Base-by-base conservation (phyloP, 1,140 invertebrate species). In the Saccostrea glomerata region DNA sequence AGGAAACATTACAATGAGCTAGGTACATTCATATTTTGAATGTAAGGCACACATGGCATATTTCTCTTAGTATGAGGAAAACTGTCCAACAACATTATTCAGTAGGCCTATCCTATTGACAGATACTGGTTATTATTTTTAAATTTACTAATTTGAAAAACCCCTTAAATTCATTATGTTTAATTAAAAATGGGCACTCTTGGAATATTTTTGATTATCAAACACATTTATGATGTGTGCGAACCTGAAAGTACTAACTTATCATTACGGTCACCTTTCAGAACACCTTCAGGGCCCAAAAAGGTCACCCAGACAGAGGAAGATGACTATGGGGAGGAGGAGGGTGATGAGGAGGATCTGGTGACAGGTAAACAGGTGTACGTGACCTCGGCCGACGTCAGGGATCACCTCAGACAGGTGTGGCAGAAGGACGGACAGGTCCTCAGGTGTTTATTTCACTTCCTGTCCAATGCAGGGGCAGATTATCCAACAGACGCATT, bases 401-500 rank as follows among this genome's bases (percentile, higher is more conserved):
- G 96, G 91, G 95, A 97, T 58, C 97, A 97, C 94, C 95, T 99
- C 83, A 96, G 97, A 82, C 93, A 96, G 63, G 95, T 99, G 36
- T 99, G 97, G 96, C 91, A 95, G 63, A 97, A 97, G 89, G 97
- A 99, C 93, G 96, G 96, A 25, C 95, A 96, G 9, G 95, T 98
- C 66, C 93, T 99, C 0, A 95, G 95, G 90, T 94, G 96, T 6
- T 94, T 99, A 7, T 96, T 97, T 85, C 97, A 98, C 0, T 96
- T 98, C 85, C 95, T 99, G 5, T 96, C 92, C 25, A 94, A 93
- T 63, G 95, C 94, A 55, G 66, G 96, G 0, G 90, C 91, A 0
- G 93, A 96, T 90, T 95, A 96, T 93, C 97, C 98, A 0, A 97
- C 97, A 15, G 98, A 99, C 96, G 94, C 97, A 83, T 98, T 99